These are phyloP conservation scores for Meleagris gallopavo DNA, from an alignment of 2,113 vertebrate genomes.

Conservation along the genomic window DNA sequence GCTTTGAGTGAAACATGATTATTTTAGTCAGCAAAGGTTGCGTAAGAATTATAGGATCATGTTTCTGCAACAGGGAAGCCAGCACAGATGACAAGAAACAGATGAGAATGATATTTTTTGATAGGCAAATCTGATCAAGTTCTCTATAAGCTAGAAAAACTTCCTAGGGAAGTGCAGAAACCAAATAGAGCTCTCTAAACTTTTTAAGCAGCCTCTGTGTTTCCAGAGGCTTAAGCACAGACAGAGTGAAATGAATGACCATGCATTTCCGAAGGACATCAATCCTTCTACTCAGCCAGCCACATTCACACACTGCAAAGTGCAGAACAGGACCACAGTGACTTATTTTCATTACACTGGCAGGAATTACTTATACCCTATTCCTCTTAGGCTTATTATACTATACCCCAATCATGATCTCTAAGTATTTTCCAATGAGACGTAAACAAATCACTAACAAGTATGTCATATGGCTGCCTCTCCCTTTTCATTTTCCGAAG, in stretches of 20 bases:
- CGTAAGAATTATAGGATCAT: not conserved
- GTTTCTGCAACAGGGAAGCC: not conserved
- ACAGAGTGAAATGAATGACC: not conserved
- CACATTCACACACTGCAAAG: not conserved
- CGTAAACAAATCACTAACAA: slow-evolving; percentile 54
- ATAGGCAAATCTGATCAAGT: not conserved
- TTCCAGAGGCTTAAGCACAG: not conserved
- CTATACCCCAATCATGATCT: not conserved
- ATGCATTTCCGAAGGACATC: not conserved
- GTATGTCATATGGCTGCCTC: slow-evolving; percentile 49
- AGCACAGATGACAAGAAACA: not conserved
- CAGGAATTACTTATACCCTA: slow-evolving; percentile 13
- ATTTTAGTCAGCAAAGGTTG: not conserved
- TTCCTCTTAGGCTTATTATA: slow-evolving; percentile 5
- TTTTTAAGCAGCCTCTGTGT: not conserved
- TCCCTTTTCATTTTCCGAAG: slow-evolving; percentile 51
- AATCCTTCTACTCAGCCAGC: not conserved
- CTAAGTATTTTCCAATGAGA: slow-evolving; percentile 60
- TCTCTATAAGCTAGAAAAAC: not conserved
- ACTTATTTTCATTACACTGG: slow-evolving; percentile 41
- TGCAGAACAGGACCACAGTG: not conserved
- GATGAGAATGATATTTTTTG: not conserved
- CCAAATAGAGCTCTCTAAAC: not conserved
- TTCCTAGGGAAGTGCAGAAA: not conserved
- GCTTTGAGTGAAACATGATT: accelerated